These are phyloP conservation scores for Icerya purchasi DNA, from an alignment of 2,888 invertebrate genomes.

Conservation along the genomic window DNA sequence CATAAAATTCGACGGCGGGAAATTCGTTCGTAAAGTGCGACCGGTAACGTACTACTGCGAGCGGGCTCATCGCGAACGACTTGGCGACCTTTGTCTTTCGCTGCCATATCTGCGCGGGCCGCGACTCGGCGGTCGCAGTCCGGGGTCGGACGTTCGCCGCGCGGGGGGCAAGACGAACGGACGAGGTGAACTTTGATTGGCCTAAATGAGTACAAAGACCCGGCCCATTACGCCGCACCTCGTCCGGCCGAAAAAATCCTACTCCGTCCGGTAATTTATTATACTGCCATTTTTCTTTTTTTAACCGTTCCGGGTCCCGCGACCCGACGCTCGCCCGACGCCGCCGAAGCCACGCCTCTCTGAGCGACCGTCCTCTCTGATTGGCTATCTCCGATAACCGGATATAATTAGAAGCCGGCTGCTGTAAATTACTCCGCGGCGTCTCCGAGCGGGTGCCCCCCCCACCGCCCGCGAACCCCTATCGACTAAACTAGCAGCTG, in stretches of 20 bases:
- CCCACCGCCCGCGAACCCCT: no score
- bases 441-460: no score
- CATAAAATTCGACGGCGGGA: no score
- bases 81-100: no score
- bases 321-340: no score
- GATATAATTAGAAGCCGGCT: not conserved
- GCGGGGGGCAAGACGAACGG: not conserved
- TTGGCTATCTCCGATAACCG: not conserved
- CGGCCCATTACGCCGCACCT: conserved; percentile 5
- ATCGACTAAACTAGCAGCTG: no score
- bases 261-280: not conserved
- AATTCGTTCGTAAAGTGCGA: no score
- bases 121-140: not conserved
- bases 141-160: not conserved
- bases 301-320: no score
- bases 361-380: not conserved
- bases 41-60: no score
- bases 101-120: not conserved
- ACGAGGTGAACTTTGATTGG: conserved; percentile 6
- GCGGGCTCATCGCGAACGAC: no score
- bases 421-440: no score
- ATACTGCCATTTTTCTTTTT: not conserved
- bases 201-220: conserved; percentile 10
- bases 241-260: not conserved
- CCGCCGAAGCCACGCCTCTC: not conserved